Conservation (phyloP, 2,888 invertebrate genomes). For the Pilophorus perplexus region DNA sequence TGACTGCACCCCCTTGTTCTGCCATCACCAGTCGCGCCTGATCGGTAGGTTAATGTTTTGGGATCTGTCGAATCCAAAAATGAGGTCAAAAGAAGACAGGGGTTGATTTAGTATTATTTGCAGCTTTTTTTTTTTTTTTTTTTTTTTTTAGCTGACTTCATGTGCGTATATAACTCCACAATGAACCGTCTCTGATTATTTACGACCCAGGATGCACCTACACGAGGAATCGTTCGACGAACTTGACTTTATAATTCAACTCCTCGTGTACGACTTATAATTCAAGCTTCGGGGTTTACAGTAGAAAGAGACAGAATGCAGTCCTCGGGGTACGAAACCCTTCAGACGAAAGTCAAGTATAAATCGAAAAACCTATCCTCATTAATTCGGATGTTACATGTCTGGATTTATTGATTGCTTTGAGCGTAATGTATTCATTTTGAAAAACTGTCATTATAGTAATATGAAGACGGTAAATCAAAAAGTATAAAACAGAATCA, state of each 20-base stretch:
- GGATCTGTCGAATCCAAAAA: too few species aligned
- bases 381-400: slow-evolving; percentile 34
- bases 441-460: slow-evolving; percentile 41
- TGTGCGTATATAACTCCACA: too few species aligned
- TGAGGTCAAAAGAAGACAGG: too few species aligned
- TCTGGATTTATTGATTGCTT: slow-evolving; percentile 40
- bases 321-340: slow-evolving; percentile 6
- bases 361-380: slow-evolving; percentile 28
- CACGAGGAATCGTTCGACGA: too few species aligned
- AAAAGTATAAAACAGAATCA: slow-evolving; percentile 20
- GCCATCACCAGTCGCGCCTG: too few species aligned
- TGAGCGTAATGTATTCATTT: slow-evolving; percentile 37
- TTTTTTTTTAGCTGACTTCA: too few species aligned
- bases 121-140: too few species aligned
- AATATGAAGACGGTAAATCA: slow-evolving; percentile 40
- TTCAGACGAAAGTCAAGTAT: slow-evolving; percentile 38
- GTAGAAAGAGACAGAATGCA: neutral
- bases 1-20: too few species aligned
- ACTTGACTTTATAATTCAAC: neutral
- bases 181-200: too few species aligned
- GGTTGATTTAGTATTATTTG: too few species aligned
- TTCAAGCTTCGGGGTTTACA: slow-evolving; percentile 25
- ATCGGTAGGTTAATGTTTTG: too few species aligned
- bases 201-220: too few species aligned
- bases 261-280: slow-evolving; percentile 4